Conservation (phyloP, 2,888 invertebrate species). For the Sesia apiformis region DNA sequence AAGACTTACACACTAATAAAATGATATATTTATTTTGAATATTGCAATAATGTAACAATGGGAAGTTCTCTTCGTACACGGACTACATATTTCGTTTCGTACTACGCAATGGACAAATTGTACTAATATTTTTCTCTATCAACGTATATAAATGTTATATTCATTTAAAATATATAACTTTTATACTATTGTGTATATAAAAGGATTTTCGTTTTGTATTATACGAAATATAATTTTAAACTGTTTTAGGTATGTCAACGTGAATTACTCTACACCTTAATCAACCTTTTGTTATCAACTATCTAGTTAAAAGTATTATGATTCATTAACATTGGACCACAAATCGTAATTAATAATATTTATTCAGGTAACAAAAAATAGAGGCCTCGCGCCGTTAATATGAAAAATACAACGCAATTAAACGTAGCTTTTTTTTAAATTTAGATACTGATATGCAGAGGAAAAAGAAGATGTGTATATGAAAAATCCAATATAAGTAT, state of each 20-base stretch:
- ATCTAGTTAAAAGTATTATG: constrained; percentile 68
- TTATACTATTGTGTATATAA: no score
- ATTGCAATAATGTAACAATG: constrained; percentile 47
- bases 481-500: constrained; percentile 16
- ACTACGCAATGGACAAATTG: constrained; percentile 7
- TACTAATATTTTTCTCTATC: no score
- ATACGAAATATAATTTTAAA: no score
- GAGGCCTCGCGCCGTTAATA: constrained; percentile 35
- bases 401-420: not conserved
- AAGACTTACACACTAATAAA: constrained; percentile 34
- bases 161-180: no score
- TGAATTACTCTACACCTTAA: constrained; percentile 49
- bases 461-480: constrained; percentile 19
- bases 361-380: constrained; percentile 73
- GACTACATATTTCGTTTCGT: constrained; percentile 6
- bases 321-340: constrained; percentile 74
- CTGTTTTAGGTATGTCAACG: constrained; percentile 15
- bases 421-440: not conserved
- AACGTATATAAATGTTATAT: no score
- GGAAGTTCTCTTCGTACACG: constrained; percentile 16
- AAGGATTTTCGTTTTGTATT: no score
- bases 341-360: constrained; percentile 69
- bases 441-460: constrained; percentile 41
- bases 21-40: constrained; percentile 43
- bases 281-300: constrained; percentile 50